phyloP scores from a whole-genome alignment of 2,888 invertebrate species.

The Drosophila leonis region DNA sequence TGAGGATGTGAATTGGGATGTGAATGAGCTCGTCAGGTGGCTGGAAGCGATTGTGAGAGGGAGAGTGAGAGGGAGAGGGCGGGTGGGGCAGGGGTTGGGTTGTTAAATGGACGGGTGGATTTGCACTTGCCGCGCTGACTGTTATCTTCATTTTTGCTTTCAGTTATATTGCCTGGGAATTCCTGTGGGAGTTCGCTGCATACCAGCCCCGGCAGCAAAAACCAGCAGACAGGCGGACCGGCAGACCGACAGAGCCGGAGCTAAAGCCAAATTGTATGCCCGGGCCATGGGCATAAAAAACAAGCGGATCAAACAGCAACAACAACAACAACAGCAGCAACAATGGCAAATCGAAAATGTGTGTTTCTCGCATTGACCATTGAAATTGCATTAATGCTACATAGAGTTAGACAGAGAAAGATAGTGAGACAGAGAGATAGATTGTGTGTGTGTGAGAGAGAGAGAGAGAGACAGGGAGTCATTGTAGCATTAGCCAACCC shows the following conservation, averaged over 20 bases:
- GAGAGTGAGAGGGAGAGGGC: slow-evolving; percentile 18
- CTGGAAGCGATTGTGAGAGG: background rate
- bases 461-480: background rate
- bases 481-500: slow-evolving; percentile 31
- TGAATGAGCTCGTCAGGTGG: slow-evolving; percentile 51
- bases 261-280: slow-evolving; percentile 70
- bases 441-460: background rate
- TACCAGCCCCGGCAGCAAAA: slow-evolving; percentile 22
- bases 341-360: slow-evolving; percentile 82
- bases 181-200: slow-evolving; percentile 75
- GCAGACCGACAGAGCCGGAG: background rate
- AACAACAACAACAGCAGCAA: slow-evolving; percentile 29
- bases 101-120: slow-evolving; percentile 85
- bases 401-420: background rate
- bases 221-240: slow-evolving; percentile 3
- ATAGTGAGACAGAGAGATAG: background rate
- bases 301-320: slow-evolving; percentile 72
- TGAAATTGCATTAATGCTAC: slow-evolving; percentile 81
- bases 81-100: slow-evolving; percentile 48
- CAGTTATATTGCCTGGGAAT: slow-evolving; percentile 83
- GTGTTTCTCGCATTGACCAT: slow-evolving; percentile 80
- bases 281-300: slow-evolving; percentile 65
- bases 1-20: slow-evolving; percentile 28
- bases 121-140: slow-evolving; percentile 83
- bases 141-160: slow-evolving; percentile 84